A percentile compares a stretch with the other conserved stretches of the same genome.
phyloP scores from a whole-genome alignment of 2,888 invertebrate species.

The Orthosia gothica region DNA sequence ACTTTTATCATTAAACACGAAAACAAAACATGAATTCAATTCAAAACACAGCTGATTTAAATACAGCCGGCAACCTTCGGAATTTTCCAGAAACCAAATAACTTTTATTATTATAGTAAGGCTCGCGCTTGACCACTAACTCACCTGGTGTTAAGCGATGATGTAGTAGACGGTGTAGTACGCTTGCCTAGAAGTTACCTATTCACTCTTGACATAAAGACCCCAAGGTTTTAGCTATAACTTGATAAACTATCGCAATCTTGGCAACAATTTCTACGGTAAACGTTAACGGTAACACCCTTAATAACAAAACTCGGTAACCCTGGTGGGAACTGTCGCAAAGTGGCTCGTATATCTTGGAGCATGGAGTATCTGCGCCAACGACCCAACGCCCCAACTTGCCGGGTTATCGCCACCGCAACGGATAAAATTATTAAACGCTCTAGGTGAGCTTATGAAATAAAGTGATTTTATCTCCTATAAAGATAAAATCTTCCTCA shows the following conservation, averaged over 20 bases:
- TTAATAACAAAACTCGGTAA: slow-evolving; percentile 54
- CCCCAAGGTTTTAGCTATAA: background rate
- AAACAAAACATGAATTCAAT: background rate
- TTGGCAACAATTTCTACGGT: slow-evolving; percentile 42
- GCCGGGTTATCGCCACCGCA: slow-evolving; percentile 67
- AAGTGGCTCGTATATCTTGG: slow-evolving; percentile 72
- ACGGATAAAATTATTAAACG: slow-evolving; percentile 72
- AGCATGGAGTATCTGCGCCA: slow-evolving; percentile 68
- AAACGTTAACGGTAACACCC: slow-evolving; percentile 46
- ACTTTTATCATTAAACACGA: slow-evolving; percentile 24
- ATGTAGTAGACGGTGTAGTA: no score
- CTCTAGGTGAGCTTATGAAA: slow-evolving; percentile 54
- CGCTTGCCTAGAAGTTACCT: no score
- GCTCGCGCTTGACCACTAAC: no score
- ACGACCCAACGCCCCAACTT: slow-evolving; percentile 70
- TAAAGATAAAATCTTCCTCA: slow-evolving; percentile 54
- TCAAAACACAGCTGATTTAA: slow-evolving; percentile 31
- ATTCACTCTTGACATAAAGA: no score
- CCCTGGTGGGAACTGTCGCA: slow-evolving; percentile 68
- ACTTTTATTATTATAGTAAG: background rate
- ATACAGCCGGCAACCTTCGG: slow-evolving; percentile 4
- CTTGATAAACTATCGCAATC: slow-evolving; percentile 53
- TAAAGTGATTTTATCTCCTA: slow-evolving; percentile 63
- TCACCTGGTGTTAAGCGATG: no score
- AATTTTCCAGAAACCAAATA: slow-evolving; percentile 28